Evolutionary conservation across 2,888 invertebrate genomes (phyloP).

Genomic region (Eilema depressum): DNA sequence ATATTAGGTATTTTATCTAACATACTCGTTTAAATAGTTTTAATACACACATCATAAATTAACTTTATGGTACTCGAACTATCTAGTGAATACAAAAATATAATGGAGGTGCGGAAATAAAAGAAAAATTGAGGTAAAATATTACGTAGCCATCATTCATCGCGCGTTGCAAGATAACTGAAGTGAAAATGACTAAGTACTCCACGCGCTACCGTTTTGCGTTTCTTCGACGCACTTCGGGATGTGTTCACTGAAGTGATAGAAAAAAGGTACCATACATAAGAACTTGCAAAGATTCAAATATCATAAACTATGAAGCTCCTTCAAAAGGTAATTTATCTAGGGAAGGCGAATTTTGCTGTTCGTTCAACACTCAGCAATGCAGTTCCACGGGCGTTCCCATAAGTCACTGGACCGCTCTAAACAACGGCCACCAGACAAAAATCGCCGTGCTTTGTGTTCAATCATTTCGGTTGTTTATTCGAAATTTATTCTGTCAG

Average conservation of each 20-base stretch:
- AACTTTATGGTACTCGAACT: not conserved
- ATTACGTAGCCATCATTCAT: constrained; percentile 21
- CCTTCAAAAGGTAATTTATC: constrained; percentile 25
- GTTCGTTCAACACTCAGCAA: constrained; percentile 34
- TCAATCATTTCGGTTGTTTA: constrained; percentile 79
- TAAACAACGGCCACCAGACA: constrained; percentile 45
- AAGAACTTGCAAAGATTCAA: not conserved
- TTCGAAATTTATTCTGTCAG: constrained; percentile 79
- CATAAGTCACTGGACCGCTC: constrained; percentile 51
- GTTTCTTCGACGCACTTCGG: constrained; percentile 14
- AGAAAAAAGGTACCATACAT: constrained; percentile 5
- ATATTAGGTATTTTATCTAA: not conserved
- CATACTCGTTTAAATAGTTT: not conserved
- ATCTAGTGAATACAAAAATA: constrained; percentile 12
- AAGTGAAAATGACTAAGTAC: constrained; percentile 25
- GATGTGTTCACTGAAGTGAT: constrained; percentile 18
- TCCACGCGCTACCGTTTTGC: constrained; percentile 17
- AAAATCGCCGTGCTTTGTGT: constrained; percentile 57
- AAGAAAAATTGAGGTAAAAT: constrained; percentile 19
- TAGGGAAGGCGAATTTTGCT: constrained; percentile 23
- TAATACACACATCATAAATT: not conserved
- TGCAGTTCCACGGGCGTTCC: constrained; percentile 31
- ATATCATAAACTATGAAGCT: constrained; percentile 11
- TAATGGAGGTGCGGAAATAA: constrained; percentile 10
- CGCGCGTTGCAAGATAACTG: constrained; percentile 20